Evolutionary conservation across 2,888 invertebrate species (phyloP), one percentile per base, ranked within the genome.

Genomic region (Torymus tubicola): DNA sequence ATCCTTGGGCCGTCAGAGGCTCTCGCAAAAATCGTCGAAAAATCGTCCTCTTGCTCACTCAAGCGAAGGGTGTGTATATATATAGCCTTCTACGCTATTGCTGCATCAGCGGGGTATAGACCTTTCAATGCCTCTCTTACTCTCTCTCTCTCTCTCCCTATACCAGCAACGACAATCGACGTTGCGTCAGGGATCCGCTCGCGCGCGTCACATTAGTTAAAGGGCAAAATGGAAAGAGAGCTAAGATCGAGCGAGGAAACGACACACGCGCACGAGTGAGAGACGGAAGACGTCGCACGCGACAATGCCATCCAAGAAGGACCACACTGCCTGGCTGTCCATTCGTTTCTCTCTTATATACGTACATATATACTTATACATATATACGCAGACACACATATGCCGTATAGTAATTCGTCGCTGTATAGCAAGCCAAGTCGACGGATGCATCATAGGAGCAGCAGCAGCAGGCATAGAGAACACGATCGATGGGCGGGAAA

Each of bases 401-500:
- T 5, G 3, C 3, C 42, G 8, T 42, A 42, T 42, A 42, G 42
- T 8, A 42, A 42, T 42, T 42, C 5, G 31, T 14, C 10, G 65
- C 68, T 16, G 68, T 55, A 2, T 55, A 2, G 52, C 55, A 3
- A 16, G n/a, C n/a, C n/a, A 67, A 3, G 21, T 14, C 14, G 55
- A 24, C 24, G n/a, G 8, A 42, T 42, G 42, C 8, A 42, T n/a
- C n/a, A n/a, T n/a, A n/a, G n/a, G n/a, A 42, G 42, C 42, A 42
- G 31, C 31, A 31, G 31, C 31, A 31, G 42, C 42, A 42, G 13
- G 55, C 14, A 55, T 4, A 52, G 50, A 8, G 16, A 55, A 21
- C 50, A 21, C 50, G 57, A 78, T 60, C 78, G 71, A 81, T 73
- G 78, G 65, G 78, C 79, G 79, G 77, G 65, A 78, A 78, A 81